Evolutionary conservation across 2,888 invertebrate species (phyloP).

Genomic region (Yponomeuta sedellus): DNA sequence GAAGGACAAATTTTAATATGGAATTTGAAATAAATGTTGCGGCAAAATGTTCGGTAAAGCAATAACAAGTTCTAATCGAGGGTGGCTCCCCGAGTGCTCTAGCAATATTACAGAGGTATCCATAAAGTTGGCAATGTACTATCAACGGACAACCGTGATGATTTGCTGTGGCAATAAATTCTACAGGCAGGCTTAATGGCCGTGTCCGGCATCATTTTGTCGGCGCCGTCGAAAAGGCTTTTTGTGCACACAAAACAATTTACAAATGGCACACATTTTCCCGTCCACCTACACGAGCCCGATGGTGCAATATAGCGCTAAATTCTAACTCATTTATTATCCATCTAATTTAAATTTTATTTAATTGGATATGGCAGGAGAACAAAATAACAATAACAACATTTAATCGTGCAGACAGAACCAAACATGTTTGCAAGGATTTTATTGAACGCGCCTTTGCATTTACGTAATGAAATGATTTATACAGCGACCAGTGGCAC

Average conservation of each 20-base stretch:
- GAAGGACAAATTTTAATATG: conserved; percentile 13
- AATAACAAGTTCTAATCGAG: conserved; percentile 3
- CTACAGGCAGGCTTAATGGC: conserved; percentile 11
- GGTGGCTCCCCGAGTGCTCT: conserved; percentile 11
- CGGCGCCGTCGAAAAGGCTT: conserved; percentile 3
- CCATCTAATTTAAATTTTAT: neutral
- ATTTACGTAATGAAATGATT: too few relatives aligned
- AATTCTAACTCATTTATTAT: neutral
- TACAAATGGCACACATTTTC: neutral
- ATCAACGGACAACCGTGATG: conserved; percentile 15
- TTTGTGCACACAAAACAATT: conserved; percentile 10
- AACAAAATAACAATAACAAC: too few relatives aligned
- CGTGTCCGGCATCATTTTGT: conserved; percentile 11
- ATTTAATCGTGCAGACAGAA: neutral
- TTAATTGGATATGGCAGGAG: too few relatives aligned
- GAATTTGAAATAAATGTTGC: neutral
- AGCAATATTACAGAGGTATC: conserved; percentile 13
- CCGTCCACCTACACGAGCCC: neutral
- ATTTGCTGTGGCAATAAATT: conserved; percentile 16
- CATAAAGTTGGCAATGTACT: conserved; percentile 8
- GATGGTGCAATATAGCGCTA: neutral
- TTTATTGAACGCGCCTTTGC: neutral
- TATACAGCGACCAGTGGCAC: too few relatives aligned
- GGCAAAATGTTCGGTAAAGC: neutral
- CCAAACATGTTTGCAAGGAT: neutral